Percentiles rank a stretch among this genome's conserved stretches.
Conservation (phyloP, 2,797 vertebrate genomes). For the Rhinichthys osculus region DNA sequence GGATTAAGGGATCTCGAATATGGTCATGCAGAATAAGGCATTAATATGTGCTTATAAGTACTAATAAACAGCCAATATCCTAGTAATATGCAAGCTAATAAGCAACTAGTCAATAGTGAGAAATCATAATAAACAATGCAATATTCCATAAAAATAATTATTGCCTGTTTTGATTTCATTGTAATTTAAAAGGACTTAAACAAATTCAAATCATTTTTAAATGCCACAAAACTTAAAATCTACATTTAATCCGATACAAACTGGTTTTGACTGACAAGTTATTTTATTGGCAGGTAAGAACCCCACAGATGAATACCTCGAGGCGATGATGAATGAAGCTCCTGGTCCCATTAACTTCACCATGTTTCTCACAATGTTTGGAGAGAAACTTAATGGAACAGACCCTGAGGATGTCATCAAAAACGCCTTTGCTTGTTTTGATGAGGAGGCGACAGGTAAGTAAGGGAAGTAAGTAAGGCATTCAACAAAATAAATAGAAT, state of each 20-base stretch:
- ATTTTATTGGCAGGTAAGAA: constrained; percentile 85
- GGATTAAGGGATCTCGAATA: no score
- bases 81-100: no score
- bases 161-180: neutral
- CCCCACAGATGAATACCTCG: constrained; percentile 92
- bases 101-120: no score
- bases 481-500: no score
- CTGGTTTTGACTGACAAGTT: neutral
- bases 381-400: constrained; percentile 93
- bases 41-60: no score
- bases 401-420: constrained; percentile 94
- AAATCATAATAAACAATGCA: neutral
- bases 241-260: neutral
- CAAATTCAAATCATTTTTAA: neutral
- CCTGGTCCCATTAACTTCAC: constrained; percentile 90
- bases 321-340: constrained; percentile 96
- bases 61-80: no score
- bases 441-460: constrained; percentile 91
- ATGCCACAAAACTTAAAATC: neutral
- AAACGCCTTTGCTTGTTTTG: constrained; percentile 94
- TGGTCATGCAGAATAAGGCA: no score
- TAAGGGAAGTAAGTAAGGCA: no score
- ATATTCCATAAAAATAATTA: no score
- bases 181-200: neutral
- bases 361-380: constrained; percentile 98